phyloP scores from a whole-genome alignment of 1,140 invertebrate genomes.

The Melanaphis sacchari region DNA sequence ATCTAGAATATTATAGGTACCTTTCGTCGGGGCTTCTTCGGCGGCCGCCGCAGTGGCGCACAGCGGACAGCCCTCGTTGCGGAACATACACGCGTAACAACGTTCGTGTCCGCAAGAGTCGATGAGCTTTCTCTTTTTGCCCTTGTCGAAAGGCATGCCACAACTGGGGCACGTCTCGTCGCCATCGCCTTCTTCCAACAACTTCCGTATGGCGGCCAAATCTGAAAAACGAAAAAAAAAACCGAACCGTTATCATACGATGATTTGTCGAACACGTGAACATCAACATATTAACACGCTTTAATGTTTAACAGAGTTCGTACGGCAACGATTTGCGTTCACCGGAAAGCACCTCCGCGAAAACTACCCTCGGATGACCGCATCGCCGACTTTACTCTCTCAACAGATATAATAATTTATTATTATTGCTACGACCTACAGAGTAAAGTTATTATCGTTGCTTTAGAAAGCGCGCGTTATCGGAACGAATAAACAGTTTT shows the following conservation, averaged over 20 bases:
- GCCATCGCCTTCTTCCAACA: conserved; percentile 70
- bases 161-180: conserved; percentile 75
- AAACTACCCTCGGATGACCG: not conserved
- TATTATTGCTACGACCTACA: not conserved
- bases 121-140: conserved; percentile 91
- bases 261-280: too few relatives aligned
- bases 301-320: not conserved
- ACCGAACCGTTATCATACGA: not conserved
- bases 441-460: not conserved
- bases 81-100: conserved; percentile 93
- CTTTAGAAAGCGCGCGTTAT: not conserved
- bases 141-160: conserved; percentile 92
- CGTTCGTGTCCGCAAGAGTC: conserved; percentile 93
- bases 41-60: conserved; percentile 67
- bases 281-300: not conserved
- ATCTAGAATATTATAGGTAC: not conserved
- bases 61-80: conserved; percentile 87
- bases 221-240: conserved; percentile 66
- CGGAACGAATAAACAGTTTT: not conserved
- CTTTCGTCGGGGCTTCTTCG: not conserved
- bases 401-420: not conserved
- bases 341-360: not conserved
- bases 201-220: conserved; percentile 74
- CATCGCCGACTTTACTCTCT: not conserved
- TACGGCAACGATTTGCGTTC: not conserved